Conservation (phyloP, 1,140 invertebrate genomes). For the Macrocentrus cingulum region DNA sequence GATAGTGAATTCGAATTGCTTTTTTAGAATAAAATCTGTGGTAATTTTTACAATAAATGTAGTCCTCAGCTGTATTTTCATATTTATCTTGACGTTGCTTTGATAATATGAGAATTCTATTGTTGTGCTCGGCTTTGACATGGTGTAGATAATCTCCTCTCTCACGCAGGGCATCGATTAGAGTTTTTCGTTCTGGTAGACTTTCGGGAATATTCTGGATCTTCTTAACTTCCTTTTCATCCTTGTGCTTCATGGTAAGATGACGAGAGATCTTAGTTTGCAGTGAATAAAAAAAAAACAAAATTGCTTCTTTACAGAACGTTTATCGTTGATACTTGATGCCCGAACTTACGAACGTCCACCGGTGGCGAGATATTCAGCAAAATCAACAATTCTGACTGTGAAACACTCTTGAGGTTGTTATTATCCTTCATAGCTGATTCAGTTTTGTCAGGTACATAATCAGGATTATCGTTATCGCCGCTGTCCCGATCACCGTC, state of each 20-base stretch:
- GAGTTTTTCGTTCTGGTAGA: slow-evolving; percentile 4
- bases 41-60: slow-evolving; percentile 12
- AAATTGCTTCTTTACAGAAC: slow-evolving; percentile 25
- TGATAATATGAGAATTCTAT: slow-evolving; percentile 17
- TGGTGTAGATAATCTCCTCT: slow-evolving; percentile 20
- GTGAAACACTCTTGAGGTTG: too few relatives aligned
- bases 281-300: slow-evolving; percentile 16
- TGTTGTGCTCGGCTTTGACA: slow-evolving; percentile 22
- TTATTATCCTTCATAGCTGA: too few relatives aligned
- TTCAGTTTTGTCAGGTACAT: too few relatives aligned
- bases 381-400: too few relatives aligned
- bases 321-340: neutral
- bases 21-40: slow-evolving; percentile 11
- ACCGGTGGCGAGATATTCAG: too few relatives aligned
- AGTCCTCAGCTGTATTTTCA: slow-evolving; percentile 15
- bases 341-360: neutral
- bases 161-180: slow-evolving; percentile 22
- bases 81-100: too few relatives aligned
- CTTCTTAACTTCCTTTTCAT: slow-evolving; percentile 18
- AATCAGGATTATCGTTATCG: too few relatives aligned
- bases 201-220: neutral
- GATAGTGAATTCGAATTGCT: slow-evolving; percentile 5
- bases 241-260: slow-evolving; percentile 19
- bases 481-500: too few relatives aligned
- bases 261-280: slow-evolving; percentile 21